Conservation (phyloP, 2,113 vertebrate species). For the Struthio camelus region DNA sequence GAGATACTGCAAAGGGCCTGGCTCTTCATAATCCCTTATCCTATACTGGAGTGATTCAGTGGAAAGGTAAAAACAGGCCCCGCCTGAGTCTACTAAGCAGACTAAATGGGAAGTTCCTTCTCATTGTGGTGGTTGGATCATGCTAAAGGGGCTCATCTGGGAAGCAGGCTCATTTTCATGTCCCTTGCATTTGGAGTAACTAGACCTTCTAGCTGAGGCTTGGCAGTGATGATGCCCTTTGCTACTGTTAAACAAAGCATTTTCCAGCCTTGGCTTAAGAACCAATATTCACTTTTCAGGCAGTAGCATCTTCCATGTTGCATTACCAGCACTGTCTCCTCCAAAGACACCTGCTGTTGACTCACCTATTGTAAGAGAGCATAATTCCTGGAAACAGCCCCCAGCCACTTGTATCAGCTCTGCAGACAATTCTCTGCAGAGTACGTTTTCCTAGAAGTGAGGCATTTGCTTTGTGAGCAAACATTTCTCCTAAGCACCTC, state of each 20-base stretch:
- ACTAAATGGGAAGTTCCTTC: not conserved
- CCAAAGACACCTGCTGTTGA: constrained; percentile 49
- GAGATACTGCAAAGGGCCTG: not conserved
- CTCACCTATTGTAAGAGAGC: constrained; percentile 30
- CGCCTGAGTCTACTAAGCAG: not conserved
- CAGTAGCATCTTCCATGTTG: not conserved
- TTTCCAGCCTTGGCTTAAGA: not conserved
- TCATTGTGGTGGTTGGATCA: fast-evolving
- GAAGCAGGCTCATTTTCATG: not conserved
- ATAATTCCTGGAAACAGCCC: constrained; percentile 33
- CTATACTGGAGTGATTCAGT: not conserved
- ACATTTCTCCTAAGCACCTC: not conserved
- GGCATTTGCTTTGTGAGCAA: constrained; percentile 56
- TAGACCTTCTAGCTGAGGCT: not conserved
- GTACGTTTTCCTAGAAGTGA: not conserved
- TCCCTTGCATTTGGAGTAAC: no score
- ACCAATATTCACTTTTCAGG: not conserved
- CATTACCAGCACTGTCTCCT: not conserved
- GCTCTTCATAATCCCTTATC: not conserved
- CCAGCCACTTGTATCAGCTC: not conserved
- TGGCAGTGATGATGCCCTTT: not conserved
- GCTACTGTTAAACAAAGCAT: not conserved
- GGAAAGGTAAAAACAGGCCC: not conserved
- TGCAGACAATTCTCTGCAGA: not conserved
- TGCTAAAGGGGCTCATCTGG: not conserved